Base-by-base conservation (phyloP, 2,888 invertebrate species). In the Gisinianus flammeolus region DNA sequence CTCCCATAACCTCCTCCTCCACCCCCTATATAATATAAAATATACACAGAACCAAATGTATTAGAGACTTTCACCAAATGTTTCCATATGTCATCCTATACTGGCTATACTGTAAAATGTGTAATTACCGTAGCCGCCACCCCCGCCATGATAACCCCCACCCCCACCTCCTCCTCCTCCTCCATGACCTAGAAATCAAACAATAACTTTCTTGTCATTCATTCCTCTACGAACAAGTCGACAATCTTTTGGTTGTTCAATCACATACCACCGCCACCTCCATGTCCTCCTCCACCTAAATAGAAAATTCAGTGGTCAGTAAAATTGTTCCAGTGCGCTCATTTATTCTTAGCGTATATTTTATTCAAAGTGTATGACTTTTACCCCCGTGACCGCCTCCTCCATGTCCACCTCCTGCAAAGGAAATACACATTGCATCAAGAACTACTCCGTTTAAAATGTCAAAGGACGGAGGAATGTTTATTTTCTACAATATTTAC, bases 341-440 rank as follows among this genome's bases (percentile, higher is more conserved):
- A n/a, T n/a, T n/a, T n/a, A n/a, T n/a, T n/a, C n/a, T n/a, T n/a
- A n/a, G n/a, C n/a, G 35, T 35, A 35, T 35, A 35, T 35, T 35
- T 35, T 35, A 12, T 8, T 35, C 6, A 35, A 35, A n/a, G n/a
- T n/a, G n/a, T n/a, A n/a, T n/a, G n/a, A n/a, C n/a, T n/a, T n/a
- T n/a, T n/a, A 67, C 62, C 73, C 62, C 58, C 58, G 62, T 62
- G n/a, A n/a, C 66, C 66, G 33, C 66, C 33, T 26, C 75, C 75
- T 30, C 66, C 64, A 22, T 44, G 30, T 22, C 66, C 66, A 5
- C 75, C 75, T 75, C 75, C 75, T 5, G 62, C 73, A 58, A 58
- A 22, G 19, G 24, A 58, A 8, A 28, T 33, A 35, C n/a, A 35
- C 4, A 35, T 30, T 33, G 19, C 22, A 35, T 31, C 22, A 26